Evolutionary conservation across 2,113 vertebrate species (phyloP), one percentile per base, ranked within the genome.

Genomic region (Puntigrus tetrazona): DNA sequence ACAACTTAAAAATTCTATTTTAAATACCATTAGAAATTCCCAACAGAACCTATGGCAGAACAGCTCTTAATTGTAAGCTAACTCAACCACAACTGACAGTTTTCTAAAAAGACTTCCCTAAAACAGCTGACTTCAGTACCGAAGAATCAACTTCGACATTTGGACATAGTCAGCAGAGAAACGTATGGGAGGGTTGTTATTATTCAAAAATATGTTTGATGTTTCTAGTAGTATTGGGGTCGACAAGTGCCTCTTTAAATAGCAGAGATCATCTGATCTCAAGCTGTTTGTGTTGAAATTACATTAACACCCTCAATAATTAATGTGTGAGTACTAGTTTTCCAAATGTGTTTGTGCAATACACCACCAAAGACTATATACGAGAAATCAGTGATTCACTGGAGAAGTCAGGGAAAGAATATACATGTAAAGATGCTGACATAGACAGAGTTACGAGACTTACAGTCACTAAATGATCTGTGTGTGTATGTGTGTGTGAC

Each of bases 351-450:
- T 22, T 52, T 38, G 41, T 59, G 50, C 52, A 82, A 81, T 87
- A 84, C 36, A 63, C 73, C 61, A 70, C 63, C 75, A 3, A 20
- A 25, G n/a, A 50, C 27, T 16, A 38, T 16, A 29, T 20, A 10
- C 5, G 41, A 77, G 73, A n/a, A 59, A 34, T 85, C 80, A 72
- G 55, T 63, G 20, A 50, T 43, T 43, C 31, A 78, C 27, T 50
- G 38, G 76, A 43, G 57, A 8, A 78, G 50, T 57, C 22, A 41
- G 43, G 22, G 25, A 59, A 27, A 72, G 77, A 36, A 81, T 65
- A 67, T 84, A 34, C 38, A 45, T 65, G 38, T 29, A 65, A 65
- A 80, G 16, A 20, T 85, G 78, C 83, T 84, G 72, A 84, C 67
- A 31, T 50, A 57, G 36, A 25, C 65, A 73, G 29, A 57, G 9